Evolutionary conservation across 2,888 invertebrate genomes (phyloP), one percentile per base, ranked within the genome.

Genomic region (Parnassius mnemosyne): DNA sequence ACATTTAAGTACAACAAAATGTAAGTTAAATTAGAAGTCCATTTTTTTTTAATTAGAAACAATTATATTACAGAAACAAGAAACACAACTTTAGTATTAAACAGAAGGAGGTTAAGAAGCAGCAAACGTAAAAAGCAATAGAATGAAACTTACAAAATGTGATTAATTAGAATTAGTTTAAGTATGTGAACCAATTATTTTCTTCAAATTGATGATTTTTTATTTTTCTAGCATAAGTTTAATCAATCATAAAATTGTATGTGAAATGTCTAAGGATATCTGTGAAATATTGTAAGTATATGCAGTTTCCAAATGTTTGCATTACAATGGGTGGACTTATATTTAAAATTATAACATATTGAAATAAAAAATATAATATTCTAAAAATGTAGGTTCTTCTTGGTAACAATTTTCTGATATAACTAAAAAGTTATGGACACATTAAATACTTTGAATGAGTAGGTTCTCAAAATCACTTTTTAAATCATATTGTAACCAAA

Each of bases 51-150:
- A 46, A 16, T 13, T 49, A 11, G 9, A 7, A 49, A 49, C 13
- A 49, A 49, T 13, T 49, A 9, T 43, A 50, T 81, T 81, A 59
- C 80, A 88, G 87, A 79, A 77, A 66, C 79, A 44, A 74, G 66
- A 61, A 71, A 68, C 43, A 66, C 71, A 2, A 57, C 68, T 52
- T 74, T 80, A 3, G 74, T 79, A 43, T 76, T 67, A 41, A 85
- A 85, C 66, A 78, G 85, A 63, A 75, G 83, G 64, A 67, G 78
- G 25, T 68, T 89, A 51, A 77, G 89, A 53, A 89, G 89, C 70
- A 83, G 85, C 41, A 57, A 57, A 34, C 50, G 57, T n/a, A 57
- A 57, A 56, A 44, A 49, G 25, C 10, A 20, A 49, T 56, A 49
- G 34, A 13, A 13, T 25, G 11, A 20, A 25, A n/a, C 7, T 12